phyloP scores from a whole-genome alignment of 2,888 invertebrate species.

The Brachylomia viminalis region DNA sequence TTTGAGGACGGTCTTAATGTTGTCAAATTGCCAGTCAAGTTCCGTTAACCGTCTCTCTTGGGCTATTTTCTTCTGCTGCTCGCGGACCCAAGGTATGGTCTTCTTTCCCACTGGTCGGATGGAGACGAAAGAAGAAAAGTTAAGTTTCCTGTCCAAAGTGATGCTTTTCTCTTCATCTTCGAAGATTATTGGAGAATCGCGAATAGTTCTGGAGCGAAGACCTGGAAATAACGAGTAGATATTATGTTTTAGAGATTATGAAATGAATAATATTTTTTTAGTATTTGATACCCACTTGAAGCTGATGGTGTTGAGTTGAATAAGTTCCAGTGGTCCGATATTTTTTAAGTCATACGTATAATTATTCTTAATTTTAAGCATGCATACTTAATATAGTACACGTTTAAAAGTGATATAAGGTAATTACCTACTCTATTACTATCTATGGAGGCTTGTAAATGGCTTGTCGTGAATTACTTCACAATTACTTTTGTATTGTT shows the following conservation, averaged over 20 bases:
- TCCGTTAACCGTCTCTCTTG: conserved; percentile 72
- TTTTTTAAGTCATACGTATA: background rate
- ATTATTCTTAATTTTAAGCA: conserved; percentile 9
- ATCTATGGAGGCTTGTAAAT: no score
- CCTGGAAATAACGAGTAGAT: conserved; percentile 65
- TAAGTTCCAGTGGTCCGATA: background rate
- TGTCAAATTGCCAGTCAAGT: conserved; percentile 81
- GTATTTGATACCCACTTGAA: conserved; percentile 28
- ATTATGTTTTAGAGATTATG: conserved; percentile 33
- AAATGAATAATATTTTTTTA: background rate
- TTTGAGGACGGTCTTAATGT: conserved; percentile 76
- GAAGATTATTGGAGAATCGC: conserved; percentile 37
- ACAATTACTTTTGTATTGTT: no score
- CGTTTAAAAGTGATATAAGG: background rate
- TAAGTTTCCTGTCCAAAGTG: conserved; percentile 71
- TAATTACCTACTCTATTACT: no score
- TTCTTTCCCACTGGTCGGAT: conserved; percentile 71
- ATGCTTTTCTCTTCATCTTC: conserved; percentile 59
- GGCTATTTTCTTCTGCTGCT: conserved; percentile 60
- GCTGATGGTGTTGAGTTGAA: conserved; percentile 1
- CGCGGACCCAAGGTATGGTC: conserved; percentile 54
- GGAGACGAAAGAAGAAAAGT: conserved; percentile 75
- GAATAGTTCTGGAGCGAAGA: conserved; percentile 54
- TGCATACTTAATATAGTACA: conserved; percentile 14
- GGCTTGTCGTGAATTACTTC: no score